Base-by-base conservation (phyloP, 2,113 vertebrate species). In the Pygoscelis antarcticus region DNA sequence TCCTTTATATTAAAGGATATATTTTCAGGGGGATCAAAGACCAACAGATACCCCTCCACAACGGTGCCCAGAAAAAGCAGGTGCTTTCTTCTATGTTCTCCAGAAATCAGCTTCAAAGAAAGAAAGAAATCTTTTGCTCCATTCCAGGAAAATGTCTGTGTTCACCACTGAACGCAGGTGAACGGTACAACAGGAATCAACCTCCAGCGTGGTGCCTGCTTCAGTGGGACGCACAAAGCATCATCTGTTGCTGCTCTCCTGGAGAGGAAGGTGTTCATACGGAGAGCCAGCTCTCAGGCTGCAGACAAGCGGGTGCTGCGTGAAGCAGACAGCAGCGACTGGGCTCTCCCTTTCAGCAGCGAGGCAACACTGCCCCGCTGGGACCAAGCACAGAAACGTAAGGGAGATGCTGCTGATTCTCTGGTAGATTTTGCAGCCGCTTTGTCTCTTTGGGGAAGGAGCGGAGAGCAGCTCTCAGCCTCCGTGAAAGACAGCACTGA, bases 361-460 rank as follows among this genome's bases (percentile, higher is more conserved):
- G 83, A 95, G 81, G 77, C 96, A 97, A 97, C 94, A 97, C 86
- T 96, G 97, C 97, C 96, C 94, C 89, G 1, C 94, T 26, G 94
- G 94, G 97, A 91, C 95, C 6, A 6, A 69, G 74, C 2, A 6
- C 66, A 69, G 92, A 61, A 96, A 75, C 0, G 3, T 32, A 79
- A 51, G 27, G 49, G 54, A 65, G 11, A 36, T 20, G 40, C 49
- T 82, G 83, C 72, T 57, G 44, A 23, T 79, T 14, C 66, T 34
- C 60, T 7, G 17, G 18, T 11, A 49, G 40, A 8, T 65, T 74
- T 52, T 80, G 55, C 57, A 84, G 66, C 16, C 0, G 0, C 36
- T 36, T 75, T 46, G 7, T 38, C n/a, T 34, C 29, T 58, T 13
- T 27, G n/a, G 25, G 29, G 46, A 75, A 71, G 36, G 49, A 69